Conservation (phyloP, 2,797 vertebrate species). For the Tolypeutes matacus region DNA sequence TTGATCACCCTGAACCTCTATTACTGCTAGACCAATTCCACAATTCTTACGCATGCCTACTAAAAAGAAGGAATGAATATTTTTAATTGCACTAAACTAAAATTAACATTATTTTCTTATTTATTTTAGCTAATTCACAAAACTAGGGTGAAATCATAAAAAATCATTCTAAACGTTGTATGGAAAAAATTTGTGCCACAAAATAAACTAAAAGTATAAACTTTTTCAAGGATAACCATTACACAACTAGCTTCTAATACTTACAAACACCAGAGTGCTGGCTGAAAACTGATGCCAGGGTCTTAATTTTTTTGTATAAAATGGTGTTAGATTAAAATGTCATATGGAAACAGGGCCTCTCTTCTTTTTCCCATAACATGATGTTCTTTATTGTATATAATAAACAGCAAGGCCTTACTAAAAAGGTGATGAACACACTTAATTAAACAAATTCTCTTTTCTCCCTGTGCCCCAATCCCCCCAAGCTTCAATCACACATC, state of each 20-base stretch:
- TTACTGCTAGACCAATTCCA: slow-evolving; percentile 4
- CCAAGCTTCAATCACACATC: not conserved
- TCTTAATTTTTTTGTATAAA: not conserved
- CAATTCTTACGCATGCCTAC: not conserved
- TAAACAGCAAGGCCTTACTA: not conserved
- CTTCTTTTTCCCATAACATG: slow-evolving; percentile 5
- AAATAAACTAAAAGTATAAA: not conserved
- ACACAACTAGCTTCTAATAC: not conserved
- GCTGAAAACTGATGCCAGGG: not conserved
- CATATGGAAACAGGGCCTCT: not conserved
- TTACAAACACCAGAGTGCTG: not conserved
- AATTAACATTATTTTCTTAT: slow-evolving; percentile 35
- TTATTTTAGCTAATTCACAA: slow-evolving; percentile 18
- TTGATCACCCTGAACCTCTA: not conserved
- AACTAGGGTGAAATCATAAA: not conserved
- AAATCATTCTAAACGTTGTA: slow-evolving; percentile 5
- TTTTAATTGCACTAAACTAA: slow-evolving; percentile 41
- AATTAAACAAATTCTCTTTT: not conserved
- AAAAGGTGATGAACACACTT: not conserved
- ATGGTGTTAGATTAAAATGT: not conserved
- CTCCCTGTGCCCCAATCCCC: not conserved
- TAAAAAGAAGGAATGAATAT: slow-evolving; percentile 16
- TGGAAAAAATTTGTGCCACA: not conserved
- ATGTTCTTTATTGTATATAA: not conserved
- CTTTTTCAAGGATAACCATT: not conserved